Conservation (phyloP, 2,113 vertebrate species). For the Anguilla rostrata region DNA sequence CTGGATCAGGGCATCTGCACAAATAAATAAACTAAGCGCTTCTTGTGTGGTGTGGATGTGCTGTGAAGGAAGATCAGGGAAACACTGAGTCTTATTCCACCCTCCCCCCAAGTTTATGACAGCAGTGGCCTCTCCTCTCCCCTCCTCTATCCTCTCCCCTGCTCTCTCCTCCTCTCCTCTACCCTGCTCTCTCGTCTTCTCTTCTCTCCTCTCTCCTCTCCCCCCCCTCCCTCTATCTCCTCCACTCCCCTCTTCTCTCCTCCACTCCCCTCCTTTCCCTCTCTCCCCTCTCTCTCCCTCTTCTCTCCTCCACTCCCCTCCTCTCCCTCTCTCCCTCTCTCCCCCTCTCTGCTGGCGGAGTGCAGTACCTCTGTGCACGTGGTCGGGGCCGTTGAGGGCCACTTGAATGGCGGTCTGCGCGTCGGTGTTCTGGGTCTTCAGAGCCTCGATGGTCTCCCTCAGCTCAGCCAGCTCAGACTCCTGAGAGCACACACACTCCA, state of each 20-base stretch:
- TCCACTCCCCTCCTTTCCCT: not conserved
- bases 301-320: too few relatives aligned
- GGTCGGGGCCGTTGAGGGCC: constrained; percentile 75
- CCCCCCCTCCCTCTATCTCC: too few relatives aligned
- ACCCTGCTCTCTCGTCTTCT: not conserved
- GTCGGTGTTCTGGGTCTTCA: constrained; percentile 82
- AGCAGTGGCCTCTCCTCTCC: not conserved
- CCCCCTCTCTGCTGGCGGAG: not conserved
- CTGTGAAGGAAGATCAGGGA: not conserved
- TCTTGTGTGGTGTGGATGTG: too few relatives aligned
- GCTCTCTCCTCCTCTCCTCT: not conserved
- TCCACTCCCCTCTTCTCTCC: too few relatives aligned
- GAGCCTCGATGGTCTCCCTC: constrained; percentile 82
- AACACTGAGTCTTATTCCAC: too few relatives aligned
- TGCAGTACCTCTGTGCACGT: constrained; percentile 74
- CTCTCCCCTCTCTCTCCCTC: not conserved
- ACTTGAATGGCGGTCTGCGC: constrained; percentile 82
- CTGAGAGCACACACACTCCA: constrained; percentile 51
- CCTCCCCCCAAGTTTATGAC: too few relatives aligned
- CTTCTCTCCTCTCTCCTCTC: too few relatives aligned
- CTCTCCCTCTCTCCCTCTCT: not conserved
- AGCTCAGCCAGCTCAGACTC: constrained; percentile 85
- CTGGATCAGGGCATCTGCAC: too few relatives aligned
- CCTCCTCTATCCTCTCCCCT: not conserved
- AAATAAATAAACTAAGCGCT: too few relatives aligned